Conservation (phyloP, 2,113 vertebrate genomes). For the Pseudorasbora parva region DNA sequence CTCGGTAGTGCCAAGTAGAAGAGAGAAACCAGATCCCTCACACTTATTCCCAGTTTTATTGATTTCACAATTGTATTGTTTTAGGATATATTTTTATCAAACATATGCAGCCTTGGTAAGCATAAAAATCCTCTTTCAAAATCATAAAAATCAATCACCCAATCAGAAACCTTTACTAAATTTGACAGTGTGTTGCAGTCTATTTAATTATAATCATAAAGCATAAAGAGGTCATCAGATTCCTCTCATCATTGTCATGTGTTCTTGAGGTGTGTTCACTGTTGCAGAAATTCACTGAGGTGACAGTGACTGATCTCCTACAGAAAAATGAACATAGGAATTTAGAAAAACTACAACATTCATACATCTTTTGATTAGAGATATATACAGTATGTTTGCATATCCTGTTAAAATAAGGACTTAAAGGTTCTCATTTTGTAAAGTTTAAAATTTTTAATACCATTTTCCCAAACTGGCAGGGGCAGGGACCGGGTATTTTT, state of each 20-base stretch:
- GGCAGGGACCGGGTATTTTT: rapidly evolving
- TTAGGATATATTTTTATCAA: too few species aligned
- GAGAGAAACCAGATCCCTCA: too few species aligned
- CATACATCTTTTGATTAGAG: neutral
- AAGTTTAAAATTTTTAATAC: neutral
- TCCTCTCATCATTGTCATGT: neutral
- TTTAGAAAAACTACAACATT: neutral
- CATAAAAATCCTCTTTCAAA: too few species aligned
- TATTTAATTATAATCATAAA: neutral
- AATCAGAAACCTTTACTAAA: too few species aligned
- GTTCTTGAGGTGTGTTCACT: neutral
- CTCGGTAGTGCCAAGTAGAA: too few species aligned
- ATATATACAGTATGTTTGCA: neutral
- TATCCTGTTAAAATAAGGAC: neutral
- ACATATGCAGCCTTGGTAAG: too few species aligned
- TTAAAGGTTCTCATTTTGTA: neutral
- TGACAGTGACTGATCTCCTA: neutral
- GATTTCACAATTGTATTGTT: too few species aligned
- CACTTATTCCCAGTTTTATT: too few species aligned
- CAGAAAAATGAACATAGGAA: neutral
- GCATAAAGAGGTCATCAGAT: neutral
- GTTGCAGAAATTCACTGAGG: neutral
- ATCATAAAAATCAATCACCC: too few species aligned
- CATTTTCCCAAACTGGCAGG: conserved; percentile 9
- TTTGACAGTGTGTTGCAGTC: neutral